These are phyloP conservation scores for Microchirus variegatus DNA, from an alignment of 2,797 vertebrate species.

Conservation along the genomic window DNA sequence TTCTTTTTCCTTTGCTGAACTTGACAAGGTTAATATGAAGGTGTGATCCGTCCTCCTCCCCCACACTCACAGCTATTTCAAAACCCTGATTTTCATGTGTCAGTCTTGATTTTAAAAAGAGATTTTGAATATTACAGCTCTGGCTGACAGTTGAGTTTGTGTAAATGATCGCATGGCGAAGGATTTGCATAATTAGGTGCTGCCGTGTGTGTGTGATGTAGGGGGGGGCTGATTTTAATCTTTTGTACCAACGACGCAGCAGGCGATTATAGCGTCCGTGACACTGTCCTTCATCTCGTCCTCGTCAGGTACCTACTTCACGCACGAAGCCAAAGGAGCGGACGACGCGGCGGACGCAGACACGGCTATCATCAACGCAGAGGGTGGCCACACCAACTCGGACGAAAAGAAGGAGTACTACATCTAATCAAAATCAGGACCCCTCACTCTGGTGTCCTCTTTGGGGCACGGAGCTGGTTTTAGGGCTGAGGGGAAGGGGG, in stretches of 20 bases:
- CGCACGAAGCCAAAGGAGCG: conserved; percentile 98
- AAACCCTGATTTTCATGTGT: conserved; percentile 63
- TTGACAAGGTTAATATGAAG: conserved; percentile 81
- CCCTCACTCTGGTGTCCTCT: conserved; percentile 72
- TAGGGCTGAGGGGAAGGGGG: conserved; percentile 16
- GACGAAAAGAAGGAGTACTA: conserved; percentile 99
- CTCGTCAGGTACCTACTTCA: conserved; percentile 95
- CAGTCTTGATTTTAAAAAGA: conserved; percentile 47
- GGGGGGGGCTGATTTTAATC: conserved; percentile 56
- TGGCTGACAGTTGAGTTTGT: conserved; percentile 25
- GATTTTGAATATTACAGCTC: conserved; percentile 51
- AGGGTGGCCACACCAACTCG: conserved; percentile 98
- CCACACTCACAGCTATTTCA: conserved; percentile 62
- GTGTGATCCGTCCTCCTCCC: conserved; percentile 53
- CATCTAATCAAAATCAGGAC: conserved; percentile 87
- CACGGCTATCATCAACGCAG: conserved; percentile 99
- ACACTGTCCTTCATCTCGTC: conserved; percentile 44
- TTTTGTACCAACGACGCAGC: conserved; percentile 59
- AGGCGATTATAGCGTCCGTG: conserved; percentile 41
- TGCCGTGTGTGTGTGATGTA: conserved; percentile 25
- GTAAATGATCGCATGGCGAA: conserved; percentile 34
- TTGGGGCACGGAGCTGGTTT: conserved; percentile 70
- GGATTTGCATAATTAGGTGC: conserved; percentile 67
- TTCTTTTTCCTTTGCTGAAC: conserved; percentile 45
- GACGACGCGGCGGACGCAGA: conserved; percentile 97